Evolutionary conservation across 2,888 invertebrate genomes (phyloP).

Genomic region (Drosophila anomalipes): DNA sequence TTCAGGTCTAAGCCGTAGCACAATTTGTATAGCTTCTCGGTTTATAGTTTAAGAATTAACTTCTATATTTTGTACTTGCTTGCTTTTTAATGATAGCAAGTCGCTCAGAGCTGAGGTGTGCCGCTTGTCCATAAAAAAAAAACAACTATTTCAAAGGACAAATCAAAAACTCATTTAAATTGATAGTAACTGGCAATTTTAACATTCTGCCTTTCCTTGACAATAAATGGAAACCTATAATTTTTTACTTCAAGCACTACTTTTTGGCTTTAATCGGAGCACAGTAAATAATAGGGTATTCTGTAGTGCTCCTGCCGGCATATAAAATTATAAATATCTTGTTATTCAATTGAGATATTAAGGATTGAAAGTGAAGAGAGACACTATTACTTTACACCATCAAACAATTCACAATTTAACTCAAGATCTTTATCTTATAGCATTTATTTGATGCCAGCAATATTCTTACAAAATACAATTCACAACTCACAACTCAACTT

Average conservation of each 20-base stretch:
- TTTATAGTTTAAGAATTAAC: neutral
- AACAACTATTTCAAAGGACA: neutral
- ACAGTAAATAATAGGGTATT: neutral
- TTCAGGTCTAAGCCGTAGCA: neutral
- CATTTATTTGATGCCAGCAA: neutral
- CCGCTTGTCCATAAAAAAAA: neutral
- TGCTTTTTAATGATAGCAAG: neutral
- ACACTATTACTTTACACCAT: neutral
- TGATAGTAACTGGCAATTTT: neutral
- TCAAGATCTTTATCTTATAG: neutral
- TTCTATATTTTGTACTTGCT: neutral
- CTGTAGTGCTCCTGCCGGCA: neutral
- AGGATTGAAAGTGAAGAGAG: neutral
- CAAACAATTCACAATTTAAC: neutral
- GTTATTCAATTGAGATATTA: neutral
- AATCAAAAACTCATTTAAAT: neutral
- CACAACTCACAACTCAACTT: neutral
- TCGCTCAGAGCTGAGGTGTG: neutral
- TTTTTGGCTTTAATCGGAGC: too few relatives aligned
- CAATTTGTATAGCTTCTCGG: neutral
- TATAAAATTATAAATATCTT: neutral
- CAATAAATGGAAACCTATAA: neutral
- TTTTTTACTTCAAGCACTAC: neutral
- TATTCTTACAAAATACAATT: neutral
- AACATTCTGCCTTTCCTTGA: neutral